Evolutionary conservation across 2,797 vertebrate genomes (phyloP).

Genomic region (Rhinella marina): DNA sequence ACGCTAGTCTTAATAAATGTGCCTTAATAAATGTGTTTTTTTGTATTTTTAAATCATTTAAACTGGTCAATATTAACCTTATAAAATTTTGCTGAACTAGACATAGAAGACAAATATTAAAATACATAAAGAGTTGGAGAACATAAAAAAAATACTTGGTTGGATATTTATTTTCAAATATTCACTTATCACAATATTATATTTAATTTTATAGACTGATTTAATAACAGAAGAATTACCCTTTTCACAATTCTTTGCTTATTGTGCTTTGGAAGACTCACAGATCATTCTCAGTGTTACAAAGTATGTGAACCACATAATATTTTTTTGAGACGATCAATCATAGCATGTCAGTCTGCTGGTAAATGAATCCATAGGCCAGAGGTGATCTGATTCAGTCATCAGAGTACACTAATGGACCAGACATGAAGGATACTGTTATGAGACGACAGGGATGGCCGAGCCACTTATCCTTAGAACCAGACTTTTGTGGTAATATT

Average conservation of each 20-base stretch:
- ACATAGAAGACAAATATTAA: too few relatives aligned
- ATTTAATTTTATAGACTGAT: too few relatives aligned
- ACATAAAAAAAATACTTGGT: background rate
- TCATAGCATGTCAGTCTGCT: slow-evolving; percentile 18
- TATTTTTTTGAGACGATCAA: slow-evolving; percentile 31
- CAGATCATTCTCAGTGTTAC: background rate
- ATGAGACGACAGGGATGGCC: slow-evolving; percentile 31
- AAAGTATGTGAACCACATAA: slow-evolving; percentile 31
- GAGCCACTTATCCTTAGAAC: slow-evolving; percentile 29
- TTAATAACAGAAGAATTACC: background rate
- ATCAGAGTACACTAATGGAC: slow-evolving; percentile 30
- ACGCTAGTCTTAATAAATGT: too few relatives aligned
- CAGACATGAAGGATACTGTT: slow-evolving; percentile 27
- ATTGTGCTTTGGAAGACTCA: background rate
- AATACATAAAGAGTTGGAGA: background rate
- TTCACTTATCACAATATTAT: background rate
- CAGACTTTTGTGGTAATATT: slow-evolving; percentile 19
- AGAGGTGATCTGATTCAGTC: slow-evolving; percentile 43
- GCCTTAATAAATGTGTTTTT: too few relatives aligned
- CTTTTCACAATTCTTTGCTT: background rate
- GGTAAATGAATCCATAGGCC: slow-evolving; percentile 37
- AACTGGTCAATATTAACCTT: too few relatives aligned
- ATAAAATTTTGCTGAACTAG: too few relatives aligned
- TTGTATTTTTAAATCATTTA: too few relatives aligned
- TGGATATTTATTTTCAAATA: too few relatives aligned